Evolutionary conservation across 2,888 invertebrate genomes (phyloP).

Genomic region (Dione vanillae): DNA sequence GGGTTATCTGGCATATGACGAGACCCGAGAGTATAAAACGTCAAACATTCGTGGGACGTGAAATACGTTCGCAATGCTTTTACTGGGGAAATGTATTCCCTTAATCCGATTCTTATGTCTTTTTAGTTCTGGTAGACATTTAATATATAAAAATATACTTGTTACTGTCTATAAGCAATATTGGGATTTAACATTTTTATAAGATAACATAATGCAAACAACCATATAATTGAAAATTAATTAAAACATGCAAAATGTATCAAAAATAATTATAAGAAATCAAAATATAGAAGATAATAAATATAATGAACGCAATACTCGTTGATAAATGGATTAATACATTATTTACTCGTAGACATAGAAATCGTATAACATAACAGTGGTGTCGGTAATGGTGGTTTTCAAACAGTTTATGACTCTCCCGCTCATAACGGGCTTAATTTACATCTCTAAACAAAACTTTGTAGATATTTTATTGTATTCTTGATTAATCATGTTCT

Average conservation of each 20-base stretch:
- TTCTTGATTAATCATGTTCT: neutral
- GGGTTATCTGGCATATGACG: conserved; percentile 25
- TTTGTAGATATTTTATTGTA: conserved; percentile 12
- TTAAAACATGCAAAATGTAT: too few relatives aligned
- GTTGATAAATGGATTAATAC: neutral
- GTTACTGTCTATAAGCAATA: too few relatives aligned
- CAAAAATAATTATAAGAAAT: too few relatives aligned
- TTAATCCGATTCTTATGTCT: conserved; percentile 14
- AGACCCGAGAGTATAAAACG: conserved; percentile 22
- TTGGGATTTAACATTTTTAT: too few relatives aligned
- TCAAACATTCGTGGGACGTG: conserved; percentile 24
- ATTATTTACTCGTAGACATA: conserved; percentile 1
- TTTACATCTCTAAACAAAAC: conserved; percentile 9
- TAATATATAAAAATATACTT: too few relatives aligned
- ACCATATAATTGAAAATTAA: too few relatives aligned
- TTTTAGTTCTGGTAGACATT: neutral
- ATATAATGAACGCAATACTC: neutral
- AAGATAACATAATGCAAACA: too few relatives aligned
- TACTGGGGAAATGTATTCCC: conserved; percentile 16
- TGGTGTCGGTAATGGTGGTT: conserved; percentile 20
- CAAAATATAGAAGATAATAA: neutral
- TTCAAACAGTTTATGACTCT: conserved; percentile 21
- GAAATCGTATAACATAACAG: neutral
- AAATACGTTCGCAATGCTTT: conserved; percentile 16
- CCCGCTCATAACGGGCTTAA: conserved; percentile 24